Evolutionary conservation across 2,113 vertebrate genomes (phyloP).

Genomic region (Syngnathoides biaculeatus): DNA sequence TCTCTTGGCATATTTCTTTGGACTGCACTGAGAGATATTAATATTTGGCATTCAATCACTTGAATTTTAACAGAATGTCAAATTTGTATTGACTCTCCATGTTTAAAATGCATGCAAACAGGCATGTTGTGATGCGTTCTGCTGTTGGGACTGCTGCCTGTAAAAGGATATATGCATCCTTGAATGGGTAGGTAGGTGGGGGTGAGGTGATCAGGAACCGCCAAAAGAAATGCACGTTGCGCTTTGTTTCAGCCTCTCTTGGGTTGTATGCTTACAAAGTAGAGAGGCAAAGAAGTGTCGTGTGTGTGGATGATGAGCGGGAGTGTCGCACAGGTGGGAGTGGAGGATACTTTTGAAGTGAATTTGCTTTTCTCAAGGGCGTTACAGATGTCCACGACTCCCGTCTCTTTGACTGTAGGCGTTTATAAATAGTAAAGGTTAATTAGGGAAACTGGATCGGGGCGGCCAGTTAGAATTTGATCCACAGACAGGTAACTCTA

Average conservation of each 20-base stretch:
- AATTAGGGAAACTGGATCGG: constrained; percentile 91
- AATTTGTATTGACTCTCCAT: no score
- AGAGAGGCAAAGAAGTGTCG: neutral
- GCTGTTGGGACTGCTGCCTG: constrained; percentile 28
- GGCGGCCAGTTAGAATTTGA: constrained; percentile 84
- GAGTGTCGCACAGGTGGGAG: constrained; percentile 18
- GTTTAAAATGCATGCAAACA: neutral
- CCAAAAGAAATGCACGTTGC: no score
- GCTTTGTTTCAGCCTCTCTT: no score
- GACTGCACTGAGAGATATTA: no score
- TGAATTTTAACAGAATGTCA: no score
- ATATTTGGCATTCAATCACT: no score
- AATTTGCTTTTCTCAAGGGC: constrained; percentile 63
- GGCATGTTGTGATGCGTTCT: constrained; percentile 21
- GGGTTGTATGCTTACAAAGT: constrained; percentile 31
- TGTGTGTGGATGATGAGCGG: neutral
- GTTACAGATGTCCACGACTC: constrained; percentile 46
- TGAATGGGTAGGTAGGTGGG: neutral
- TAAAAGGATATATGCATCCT: constrained; percentile 46
- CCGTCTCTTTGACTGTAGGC: constrained; percentile 40
- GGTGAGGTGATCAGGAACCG: neutral
- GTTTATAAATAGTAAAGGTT: constrained; percentile 91
- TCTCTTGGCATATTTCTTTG: no score
- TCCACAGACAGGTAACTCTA: constrained; percentile 90
- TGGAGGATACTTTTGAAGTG: constrained; percentile 46